Evolutionary conservation across 2,113 vertebrate species (phyloP).

Genomic region (Seriola dumerili): DNA sequence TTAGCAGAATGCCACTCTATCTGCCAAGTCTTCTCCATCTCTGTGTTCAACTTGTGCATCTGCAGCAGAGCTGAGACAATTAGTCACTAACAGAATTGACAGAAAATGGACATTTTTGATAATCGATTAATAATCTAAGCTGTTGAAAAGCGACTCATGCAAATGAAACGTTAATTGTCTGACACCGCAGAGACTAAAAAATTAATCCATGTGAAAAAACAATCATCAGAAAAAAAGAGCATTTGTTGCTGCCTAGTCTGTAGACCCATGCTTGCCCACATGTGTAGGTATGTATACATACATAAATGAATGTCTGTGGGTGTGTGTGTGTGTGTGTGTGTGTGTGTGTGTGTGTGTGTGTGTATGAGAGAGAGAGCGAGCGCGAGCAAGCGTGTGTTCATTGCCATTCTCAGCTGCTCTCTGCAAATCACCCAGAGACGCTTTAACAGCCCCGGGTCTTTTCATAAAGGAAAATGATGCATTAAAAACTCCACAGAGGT

Average conservation of each 20-base stretch:
- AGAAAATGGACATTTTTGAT: neutral
- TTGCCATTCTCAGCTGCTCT: constrained; percentile 72
- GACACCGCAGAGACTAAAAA: neutral
- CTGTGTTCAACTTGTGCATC: constrained; percentile 1
- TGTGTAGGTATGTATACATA: constrained; percentile 30
- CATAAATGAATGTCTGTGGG: constrained; percentile 17
- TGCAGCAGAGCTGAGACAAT: neutral
- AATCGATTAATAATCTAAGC: neutral
- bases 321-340: constrained; percentile 14
- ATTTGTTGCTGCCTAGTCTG: neutral
- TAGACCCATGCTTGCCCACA: neutral
- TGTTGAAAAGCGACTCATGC: neutral
- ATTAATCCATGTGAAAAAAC: neutral
- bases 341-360: constrained; percentile 15
- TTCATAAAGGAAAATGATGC: constrained; percentile 73
- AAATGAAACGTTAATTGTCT: neutral
- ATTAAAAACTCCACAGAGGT: constrained; percentile 67
- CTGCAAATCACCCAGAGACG: constrained; percentile 76
- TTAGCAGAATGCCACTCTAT: neutral
- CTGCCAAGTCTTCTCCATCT: constrained; percentile 2
- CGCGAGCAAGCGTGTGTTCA: constrained; percentile 42
- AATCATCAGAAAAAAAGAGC: neutral
- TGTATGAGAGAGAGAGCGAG: constrained; percentile 14
- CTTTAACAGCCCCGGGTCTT: constrained; percentile 67
- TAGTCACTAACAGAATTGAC: neutral